A percentile compares a stretch with the other conserved stretches of the same genome.
Evolutionary conservation across 2,797 vertebrate species (phyloP).

Genomic region (Aldrovandia affinis): DNA sequence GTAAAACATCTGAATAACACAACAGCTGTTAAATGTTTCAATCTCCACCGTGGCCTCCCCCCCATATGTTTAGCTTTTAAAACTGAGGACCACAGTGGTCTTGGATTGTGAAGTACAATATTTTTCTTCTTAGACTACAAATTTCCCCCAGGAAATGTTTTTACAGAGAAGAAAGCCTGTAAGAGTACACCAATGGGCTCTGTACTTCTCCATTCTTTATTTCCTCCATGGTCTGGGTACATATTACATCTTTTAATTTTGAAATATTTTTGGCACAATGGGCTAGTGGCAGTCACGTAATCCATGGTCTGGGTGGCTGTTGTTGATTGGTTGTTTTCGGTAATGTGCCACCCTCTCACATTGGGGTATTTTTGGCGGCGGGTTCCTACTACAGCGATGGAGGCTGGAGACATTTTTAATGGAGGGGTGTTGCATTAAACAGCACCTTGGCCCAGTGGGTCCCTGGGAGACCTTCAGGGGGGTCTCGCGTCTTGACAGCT

Average conservation of each 20-base stretch:
- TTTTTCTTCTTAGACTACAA: slow-evolving; percentile 1
- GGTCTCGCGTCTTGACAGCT: neutral
- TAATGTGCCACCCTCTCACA: slow-evolving; percentile 27
- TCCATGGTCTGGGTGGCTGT: slow-evolving; percentile 5
- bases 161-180: no score
- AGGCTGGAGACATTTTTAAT: neutral
- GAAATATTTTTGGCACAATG: slow-evolving; percentile 17
- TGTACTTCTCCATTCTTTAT: slow-evolving; percentile 3
- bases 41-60: neutral
- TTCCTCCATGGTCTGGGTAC: slow-evolving; percentile 18
- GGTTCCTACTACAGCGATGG: neutral
- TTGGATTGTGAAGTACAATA: slow-evolving; percentile 4
- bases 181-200: no score
- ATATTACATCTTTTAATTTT: slow-evolving; percentile 33
- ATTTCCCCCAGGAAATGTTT: no score
- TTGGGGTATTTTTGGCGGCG: neutral
- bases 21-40: slow-evolving; percentile 5
- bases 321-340: slow-evolving; percentile 29
- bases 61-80: neutral
- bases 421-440: neutral
- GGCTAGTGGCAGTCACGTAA: slow-evolving; percentile 20
- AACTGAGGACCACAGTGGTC: neutral
- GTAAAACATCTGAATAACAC: neutral
- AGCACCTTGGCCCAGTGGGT: neutral
- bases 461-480: neutral